Evolutionary conservation across 2,113 vertebrate species (phyloP).

Genomic region (Acanthisitta chloris): DNA sequence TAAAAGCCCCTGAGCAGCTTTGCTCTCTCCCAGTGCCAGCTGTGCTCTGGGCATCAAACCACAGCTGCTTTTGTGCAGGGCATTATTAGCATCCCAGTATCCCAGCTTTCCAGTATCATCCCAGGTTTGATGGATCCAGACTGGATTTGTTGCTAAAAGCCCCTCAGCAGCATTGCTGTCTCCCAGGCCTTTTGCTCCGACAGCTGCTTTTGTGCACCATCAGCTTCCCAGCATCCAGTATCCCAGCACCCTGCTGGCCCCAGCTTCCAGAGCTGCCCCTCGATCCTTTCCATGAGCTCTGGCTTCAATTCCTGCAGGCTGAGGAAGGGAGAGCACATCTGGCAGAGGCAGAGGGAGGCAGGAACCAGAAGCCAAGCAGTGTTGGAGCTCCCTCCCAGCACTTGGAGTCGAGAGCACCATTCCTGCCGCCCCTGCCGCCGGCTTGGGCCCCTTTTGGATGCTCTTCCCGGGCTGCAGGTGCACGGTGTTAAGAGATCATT

Average conservation of each 20-base stretch:
- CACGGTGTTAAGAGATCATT: slow-evolving; percentile 58
- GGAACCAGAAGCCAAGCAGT: neutral
- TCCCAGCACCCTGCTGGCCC: accelerated
- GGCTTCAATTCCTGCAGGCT: neutral
- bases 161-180: too few relatives aligned
- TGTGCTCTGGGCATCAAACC: accelerated
- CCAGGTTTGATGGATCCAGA: too few relatives aligned
- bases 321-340: neutral
- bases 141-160: too few relatives aligned
- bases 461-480: slow-evolving; percentile 58
- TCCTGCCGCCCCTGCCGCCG: neutral
- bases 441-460: slow-evolving; percentile 59
- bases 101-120: too few relatives aligned
- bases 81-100: neutral
- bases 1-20: neutral
- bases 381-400: neutral
- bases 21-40: neutral
- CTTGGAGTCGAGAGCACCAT: neutral
- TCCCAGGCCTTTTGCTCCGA: too few relatives aligned
- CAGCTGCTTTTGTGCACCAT: too few relatives aligned
- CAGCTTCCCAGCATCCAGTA: neutral
- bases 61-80: accelerated
- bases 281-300: neutral
- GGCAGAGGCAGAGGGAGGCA: slow-evolving; percentile 2
- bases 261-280: neutral